phyloP scores from a whole-genome alignment of 2,888 invertebrate species.

The Leptura quadrifasciata region DNA sequence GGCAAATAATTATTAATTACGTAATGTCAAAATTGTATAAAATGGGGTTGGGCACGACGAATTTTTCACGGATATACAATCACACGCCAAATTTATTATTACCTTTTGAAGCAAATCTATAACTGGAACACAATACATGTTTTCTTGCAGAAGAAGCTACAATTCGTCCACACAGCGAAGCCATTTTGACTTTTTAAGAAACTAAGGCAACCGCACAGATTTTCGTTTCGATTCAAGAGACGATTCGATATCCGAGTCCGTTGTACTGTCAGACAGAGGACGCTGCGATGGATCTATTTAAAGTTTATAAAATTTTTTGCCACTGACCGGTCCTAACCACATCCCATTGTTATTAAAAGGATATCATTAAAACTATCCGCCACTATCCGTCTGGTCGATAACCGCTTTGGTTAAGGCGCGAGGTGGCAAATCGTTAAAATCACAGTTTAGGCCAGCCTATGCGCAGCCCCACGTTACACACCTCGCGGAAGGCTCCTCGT shows the following conservation, averaged over 20 bases:
- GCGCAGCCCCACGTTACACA: no score
- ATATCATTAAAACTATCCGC: no score
- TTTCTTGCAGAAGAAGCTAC: slow-evolving; percentile 80
- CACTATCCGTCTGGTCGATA: no score
- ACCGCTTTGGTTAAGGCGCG: no score
- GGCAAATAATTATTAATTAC: slow-evolving; percentile 63
- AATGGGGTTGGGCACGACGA: slow-evolving; percentile 76
- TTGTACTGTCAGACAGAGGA: background rate
- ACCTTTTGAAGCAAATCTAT: slow-evolving; percentile 81
- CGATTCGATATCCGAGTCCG: background rate
- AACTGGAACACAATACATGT: slow-evolving; percentile 79
- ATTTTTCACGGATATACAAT: slow-evolving; percentile 23
- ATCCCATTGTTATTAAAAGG: no score
- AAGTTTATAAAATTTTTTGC: background rate
- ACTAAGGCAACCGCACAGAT: background rate
- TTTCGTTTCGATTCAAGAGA: slow-evolving; percentile 1
- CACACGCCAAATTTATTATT: slow-evolving; percentile 71
- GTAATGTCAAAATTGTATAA: slow-evolving; percentile 69
- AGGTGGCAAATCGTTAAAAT: no score
- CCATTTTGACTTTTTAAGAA: slow-evolving; percentile 77
- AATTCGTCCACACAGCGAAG: slow-evolving; percentile 85
- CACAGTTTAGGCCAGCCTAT: no score
- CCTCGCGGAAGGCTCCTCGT: no score
- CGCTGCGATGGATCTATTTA: background rate
- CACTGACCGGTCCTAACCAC: background rate